These are phyloP conservation scores for Amphipoea lucens DNA, from an alignment of 2,888 invertebrate genomes.

Conservation along the genomic window DNA sequence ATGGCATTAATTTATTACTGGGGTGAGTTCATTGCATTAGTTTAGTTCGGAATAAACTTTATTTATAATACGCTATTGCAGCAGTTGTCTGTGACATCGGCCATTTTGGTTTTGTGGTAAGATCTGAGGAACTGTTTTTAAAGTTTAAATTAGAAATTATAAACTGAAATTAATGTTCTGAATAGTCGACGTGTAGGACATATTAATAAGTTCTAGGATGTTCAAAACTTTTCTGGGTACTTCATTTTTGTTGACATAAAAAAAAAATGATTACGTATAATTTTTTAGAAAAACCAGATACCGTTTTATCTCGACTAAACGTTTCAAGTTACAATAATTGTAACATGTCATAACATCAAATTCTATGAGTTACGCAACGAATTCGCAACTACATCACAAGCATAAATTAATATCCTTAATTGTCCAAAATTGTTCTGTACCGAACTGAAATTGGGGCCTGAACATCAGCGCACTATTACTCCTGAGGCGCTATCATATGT, in stretches of 20 bases:
- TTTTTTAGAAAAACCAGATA: background rate
- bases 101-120: conserved; percentile 23
- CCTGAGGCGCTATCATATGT: conserved; percentile 45
- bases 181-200: background rate
- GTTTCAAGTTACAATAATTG: background rate
- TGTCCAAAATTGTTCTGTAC: conserved; percentile 45
- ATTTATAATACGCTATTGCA: conserved; percentile 32
- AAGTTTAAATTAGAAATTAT: background rate
- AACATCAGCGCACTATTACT: conserved; percentile 49
- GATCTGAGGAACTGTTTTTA: background rate
- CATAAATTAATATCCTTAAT: conserved; percentile 45
- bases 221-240: background rate
- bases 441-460: conserved; percentile 39
- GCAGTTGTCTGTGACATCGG: conserved; percentile 6
- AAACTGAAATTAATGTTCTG: background rate
- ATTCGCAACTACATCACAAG: conserved; percentile 12
- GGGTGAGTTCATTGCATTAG: conserved; percentile 53
- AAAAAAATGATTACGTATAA: background rate
- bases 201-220: background rate
- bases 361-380: background rate
- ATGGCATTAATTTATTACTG: conserved; percentile 61
- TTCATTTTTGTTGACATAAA: background rate
- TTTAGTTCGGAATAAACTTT: conserved; percentile 59
- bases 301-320: background rate
- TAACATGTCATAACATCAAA: background rate